phyloP scores from a whole-genome alignment of 2,113 vertebrate species.

The Ptilonorhynchus violaceus region DNA sequence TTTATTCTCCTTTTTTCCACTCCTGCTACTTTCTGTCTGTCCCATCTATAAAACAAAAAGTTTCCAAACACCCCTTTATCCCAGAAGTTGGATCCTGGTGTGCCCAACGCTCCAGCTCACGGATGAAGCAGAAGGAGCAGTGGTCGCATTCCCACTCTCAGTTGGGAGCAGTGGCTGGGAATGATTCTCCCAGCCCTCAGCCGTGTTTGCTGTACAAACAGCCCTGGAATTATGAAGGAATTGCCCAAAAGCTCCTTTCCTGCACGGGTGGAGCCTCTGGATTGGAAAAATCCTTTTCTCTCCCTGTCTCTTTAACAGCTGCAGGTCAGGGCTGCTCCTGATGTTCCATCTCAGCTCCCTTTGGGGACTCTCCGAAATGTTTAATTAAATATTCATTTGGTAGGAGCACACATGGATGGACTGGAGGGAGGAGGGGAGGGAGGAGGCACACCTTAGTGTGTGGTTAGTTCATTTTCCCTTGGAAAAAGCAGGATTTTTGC shows the following conservation, averaged over 20 bases:
- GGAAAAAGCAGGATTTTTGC: neutral
- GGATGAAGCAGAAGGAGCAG: neutral
- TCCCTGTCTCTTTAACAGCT: neutral
- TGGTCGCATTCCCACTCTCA: rapidly evolving
- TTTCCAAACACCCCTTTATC: neutral
- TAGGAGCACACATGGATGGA: neutral
- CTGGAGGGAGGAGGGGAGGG: neutral
- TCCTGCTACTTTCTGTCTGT: neutral
- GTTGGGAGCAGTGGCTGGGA: neutral
- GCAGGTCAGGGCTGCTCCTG: neutral
- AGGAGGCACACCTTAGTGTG: neutral
- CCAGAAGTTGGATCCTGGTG: neutral
- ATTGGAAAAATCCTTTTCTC: neutral
- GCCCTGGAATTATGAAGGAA: neutral
- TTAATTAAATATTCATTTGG: neutral
- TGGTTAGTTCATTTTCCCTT: neutral
- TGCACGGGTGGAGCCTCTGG: rapidly evolving
- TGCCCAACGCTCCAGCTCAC: rapidly evolving
- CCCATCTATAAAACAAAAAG: neutral
- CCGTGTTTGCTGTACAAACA: neutral
- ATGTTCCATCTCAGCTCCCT: neutral
- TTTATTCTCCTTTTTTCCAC: neutral
- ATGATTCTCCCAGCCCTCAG: neutral
- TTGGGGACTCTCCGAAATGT: neutral
- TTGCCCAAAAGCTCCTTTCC: neutral